Conservation (phyloP, 2,888 invertebrate genomes). For the Ceratothoa steindachneri region DNA sequence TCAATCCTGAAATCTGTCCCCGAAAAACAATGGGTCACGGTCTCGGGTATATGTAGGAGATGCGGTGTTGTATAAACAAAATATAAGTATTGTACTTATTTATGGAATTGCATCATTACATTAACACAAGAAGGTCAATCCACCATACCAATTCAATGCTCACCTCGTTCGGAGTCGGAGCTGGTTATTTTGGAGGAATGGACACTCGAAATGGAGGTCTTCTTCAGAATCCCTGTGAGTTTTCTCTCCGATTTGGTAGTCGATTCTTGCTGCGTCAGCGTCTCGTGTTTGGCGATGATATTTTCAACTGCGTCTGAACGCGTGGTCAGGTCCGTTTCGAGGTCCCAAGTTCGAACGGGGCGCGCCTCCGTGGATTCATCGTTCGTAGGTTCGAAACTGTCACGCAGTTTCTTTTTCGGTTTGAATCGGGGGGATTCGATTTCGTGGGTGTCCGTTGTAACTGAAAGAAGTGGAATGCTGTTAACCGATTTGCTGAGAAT, state of each 20-base stretch:
- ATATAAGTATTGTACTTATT: too few species aligned
- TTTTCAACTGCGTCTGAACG: conserved; percentile 29
- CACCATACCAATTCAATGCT: too few species aligned
- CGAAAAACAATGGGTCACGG: too few species aligned
- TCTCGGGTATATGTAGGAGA: too few species aligned
- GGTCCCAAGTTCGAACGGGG: conserved; percentile 34
- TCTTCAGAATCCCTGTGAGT: conserved; percentile 42
- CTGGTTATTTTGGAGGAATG: neutral
- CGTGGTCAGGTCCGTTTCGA: conserved; percentile 33
- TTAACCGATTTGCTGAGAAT: too few species aligned
- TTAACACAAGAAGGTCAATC: too few species aligned
- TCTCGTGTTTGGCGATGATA: conserved; percentile 39
- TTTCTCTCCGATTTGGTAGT: conserved; percentile 22
- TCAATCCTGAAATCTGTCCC: too few species aligned
- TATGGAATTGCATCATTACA: too few species aligned
- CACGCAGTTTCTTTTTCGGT: conserved; percentile 28
- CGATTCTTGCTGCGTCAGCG: conserved; percentile 17
- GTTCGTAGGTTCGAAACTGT: conserved; percentile 30
- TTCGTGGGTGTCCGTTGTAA: conserved; percentile 10
- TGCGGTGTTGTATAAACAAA: too few species aligned
- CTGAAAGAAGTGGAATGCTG: neutral
- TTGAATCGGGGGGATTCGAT: conserved; percentile 29
- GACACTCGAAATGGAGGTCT: conserved; percentile 31
- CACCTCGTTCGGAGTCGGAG: neutral
- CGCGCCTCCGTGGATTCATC: conserved; percentile 17